Evolutionary conservation across 2,113 vertebrate genomes (phyloP).

Genomic region (Phyllostomus discolor): DNA sequence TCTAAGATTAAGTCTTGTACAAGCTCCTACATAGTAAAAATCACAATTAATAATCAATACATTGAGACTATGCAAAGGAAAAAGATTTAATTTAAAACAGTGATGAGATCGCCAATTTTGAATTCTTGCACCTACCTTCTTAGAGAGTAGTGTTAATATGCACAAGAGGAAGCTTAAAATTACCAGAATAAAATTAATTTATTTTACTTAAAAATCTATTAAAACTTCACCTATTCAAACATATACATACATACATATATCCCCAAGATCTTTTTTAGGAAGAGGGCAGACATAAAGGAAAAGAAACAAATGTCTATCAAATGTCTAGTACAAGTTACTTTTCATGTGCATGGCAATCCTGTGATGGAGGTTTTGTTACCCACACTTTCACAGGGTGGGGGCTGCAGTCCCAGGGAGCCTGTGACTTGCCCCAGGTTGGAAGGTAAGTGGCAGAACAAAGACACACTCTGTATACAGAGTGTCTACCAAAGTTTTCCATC

Average conservation of each 20-base stretch:
- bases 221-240: background rate
- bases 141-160: background rate
- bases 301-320: background rate
- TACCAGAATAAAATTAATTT: constrained; percentile 10
- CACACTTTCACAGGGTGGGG: background rate
- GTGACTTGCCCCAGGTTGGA: background rate
- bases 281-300: background rate
- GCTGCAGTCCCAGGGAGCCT: background rate
- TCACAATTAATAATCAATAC: background rate
- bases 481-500: background rate
- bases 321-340: background rate
- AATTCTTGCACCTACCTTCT: background rate
- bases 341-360: background rate
- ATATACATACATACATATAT: background rate
- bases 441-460: background rate
- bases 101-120: background rate
- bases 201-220: background rate
- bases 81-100: background rate
- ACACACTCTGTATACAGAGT: background rate
- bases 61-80: background rate
- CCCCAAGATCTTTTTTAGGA: background rate
- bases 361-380: background rate
- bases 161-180: background rate
- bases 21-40: background rate
- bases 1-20: background rate